phyloP scores from a whole-genome alignment of 64 coral and sea anemone species.

The Orbicella faveolata region DNA sequence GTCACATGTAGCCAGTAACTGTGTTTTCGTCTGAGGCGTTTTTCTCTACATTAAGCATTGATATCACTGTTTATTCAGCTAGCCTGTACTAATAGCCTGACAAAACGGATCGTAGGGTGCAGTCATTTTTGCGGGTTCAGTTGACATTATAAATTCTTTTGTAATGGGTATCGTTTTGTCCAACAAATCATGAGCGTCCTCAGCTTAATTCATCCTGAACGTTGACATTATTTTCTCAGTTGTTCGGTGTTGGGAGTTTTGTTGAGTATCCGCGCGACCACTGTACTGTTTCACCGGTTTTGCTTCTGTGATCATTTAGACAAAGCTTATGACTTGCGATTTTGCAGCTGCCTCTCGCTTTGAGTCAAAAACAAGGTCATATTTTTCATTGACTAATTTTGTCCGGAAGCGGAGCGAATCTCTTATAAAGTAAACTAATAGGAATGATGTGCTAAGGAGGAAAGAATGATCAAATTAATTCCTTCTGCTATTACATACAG shows the following conservation, averaged over 20 bases:
- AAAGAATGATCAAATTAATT: too few relatives aligned
- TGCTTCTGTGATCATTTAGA: too few relatives aligned
- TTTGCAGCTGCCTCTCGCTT: background rate
- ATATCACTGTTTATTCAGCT: conserved; percentile 21
- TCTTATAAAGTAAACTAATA: too few relatives aligned
- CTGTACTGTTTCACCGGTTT: too few relatives aligned
- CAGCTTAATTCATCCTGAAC: background rate
- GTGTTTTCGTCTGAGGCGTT: background rate
- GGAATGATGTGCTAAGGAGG: too few relatives aligned
- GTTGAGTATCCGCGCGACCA: too few relatives aligned
- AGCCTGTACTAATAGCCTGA: background rate
- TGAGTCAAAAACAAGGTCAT: background rate
- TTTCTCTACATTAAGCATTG: background rate
- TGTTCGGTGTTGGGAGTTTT: background rate
- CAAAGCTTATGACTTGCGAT: too few relatives aligned
- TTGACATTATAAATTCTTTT: background rate
- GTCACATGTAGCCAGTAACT: background rate
- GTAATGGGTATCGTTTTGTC: background rate
- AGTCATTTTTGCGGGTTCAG: background rate
- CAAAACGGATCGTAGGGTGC: background rate
- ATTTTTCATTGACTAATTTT: background rate
- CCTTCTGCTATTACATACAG: too few relatives aligned
- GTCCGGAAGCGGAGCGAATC: background rate
- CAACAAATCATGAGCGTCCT: too few relatives aligned
- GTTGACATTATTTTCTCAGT: background rate